Base-by-base conservation (phyloP, 2,113 vertebrate genomes). In the Tetrax tetrax region DNA sequence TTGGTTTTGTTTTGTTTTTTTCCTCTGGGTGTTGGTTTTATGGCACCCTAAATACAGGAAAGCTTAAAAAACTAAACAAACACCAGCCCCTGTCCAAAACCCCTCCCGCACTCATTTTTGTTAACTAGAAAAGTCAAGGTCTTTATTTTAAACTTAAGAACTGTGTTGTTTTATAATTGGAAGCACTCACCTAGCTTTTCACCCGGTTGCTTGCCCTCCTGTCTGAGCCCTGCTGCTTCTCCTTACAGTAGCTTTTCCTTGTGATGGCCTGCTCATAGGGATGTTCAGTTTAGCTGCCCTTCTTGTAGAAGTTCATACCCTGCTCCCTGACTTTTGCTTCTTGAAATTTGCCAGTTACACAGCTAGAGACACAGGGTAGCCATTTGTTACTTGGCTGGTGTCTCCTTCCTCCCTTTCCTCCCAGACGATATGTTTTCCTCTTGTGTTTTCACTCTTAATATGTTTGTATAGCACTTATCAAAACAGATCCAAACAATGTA, bases 401-500 rank as follows among this genome's bases (percentile, higher is more conserved):
- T 83, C 83, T 74, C 66, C 43, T 83, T 69, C 24, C 11, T 84
- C 27, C 83, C 63, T 92, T 86, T 77, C 28, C 29, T 86, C 43
- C 31, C 51, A 86, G 68, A 63, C 80, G 38, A 92, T 87, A 76
- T 3, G 56, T 89, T 91, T 92, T 94, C 33, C 37, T 83, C n/a
- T 69, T 83, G 61, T 91, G 63, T 95, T 92, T 96, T 93, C 35
- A 50, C 43, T 80, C 59, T 38, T 94, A 59, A 22, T 88, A 22
- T 90, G 90, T 93, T 94, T 96, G 68, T 71, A 51, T 91, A 93
- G 76, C 38, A 35, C 75, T 90, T 93, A 90, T 1, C 53, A 75
- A 94, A 95, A 89, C 91, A 95, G 74, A 79, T 31, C 57, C 60
- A 65, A 93, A 87, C 57, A 94, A 50, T 68, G 37, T 85, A 88